Evolutionary conservation across 2,888 invertebrate species (phyloP).

Genomic region (Zaprionus lineosus): DNA sequence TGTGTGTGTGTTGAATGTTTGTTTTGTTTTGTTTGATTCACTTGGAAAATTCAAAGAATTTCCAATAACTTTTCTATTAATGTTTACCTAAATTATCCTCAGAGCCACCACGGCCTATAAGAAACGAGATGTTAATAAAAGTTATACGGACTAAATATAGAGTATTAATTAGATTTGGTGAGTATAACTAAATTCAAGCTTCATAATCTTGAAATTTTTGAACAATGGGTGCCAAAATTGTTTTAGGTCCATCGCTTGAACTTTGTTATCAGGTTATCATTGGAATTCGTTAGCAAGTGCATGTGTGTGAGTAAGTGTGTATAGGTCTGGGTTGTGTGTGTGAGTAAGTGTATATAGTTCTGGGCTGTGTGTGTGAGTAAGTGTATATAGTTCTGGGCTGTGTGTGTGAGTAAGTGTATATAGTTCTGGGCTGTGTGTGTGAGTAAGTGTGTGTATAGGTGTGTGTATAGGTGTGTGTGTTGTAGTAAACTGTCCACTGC

Average conservation of each 20-base stretch:
- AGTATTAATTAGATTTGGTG: no score
- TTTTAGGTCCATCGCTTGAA: no score
- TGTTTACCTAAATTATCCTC: slow-evolving; percentile 77
- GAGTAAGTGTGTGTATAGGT: slow-evolving; percentile 1
- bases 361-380: no score
- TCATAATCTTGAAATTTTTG: no score
- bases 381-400: no score
- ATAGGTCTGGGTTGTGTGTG: no score
- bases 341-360: no score
- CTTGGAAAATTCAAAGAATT: no score
- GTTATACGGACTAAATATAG: slow-evolving; percentile 13
- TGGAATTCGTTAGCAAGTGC: slow-evolving; percentile 20
- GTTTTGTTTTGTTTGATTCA: slow-evolving; percentile 7
- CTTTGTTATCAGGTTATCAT: slow-evolving; percentile 48
- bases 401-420: no score
- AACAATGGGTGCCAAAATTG: no score
- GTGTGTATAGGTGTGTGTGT: not conserved
- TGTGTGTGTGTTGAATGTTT: slow-evolving; percentile 1
- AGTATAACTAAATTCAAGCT: no score
- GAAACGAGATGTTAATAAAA: slow-evolving; percentile 66
- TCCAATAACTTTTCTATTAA: slow-evolving; percentile 2
- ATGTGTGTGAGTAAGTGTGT: slow-evolving; percentile 21
- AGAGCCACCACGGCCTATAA: slow-evolving; percentile 73
- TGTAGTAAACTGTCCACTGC: not conserved
- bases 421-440: no score